Conservation (phyloP, 2,797 vertebrate species). For the Taeniopygia guttata region DNA sequence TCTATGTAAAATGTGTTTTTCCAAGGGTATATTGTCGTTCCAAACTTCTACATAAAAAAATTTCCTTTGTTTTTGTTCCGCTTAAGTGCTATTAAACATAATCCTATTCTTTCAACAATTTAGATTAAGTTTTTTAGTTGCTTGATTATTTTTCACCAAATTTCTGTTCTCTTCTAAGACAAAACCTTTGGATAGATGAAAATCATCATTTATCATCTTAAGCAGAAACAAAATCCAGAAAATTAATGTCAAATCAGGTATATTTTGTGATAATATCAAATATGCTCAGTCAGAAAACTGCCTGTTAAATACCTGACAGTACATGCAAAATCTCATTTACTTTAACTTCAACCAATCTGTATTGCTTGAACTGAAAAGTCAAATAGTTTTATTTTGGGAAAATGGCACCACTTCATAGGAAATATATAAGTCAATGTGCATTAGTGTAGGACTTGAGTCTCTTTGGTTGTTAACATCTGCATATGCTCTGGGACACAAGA, state of each 20-base stretch:
- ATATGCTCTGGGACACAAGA: not conserved
- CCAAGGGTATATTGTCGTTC: not conserved
- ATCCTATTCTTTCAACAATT: not conserved
- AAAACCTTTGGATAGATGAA: not conserved
- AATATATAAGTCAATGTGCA: not conserved
- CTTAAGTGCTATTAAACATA: not conserved
- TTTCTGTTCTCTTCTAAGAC: not conserved
- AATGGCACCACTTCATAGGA: not conserved
- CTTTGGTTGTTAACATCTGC: not conserved
- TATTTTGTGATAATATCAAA: not conserved
- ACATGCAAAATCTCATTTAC: not conserved
- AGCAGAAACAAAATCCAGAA: not conserved
- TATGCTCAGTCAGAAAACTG: not conserved
- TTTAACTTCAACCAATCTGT: not conserved
- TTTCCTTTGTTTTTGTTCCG: not conserved
- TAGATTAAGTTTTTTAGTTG: not conserved
- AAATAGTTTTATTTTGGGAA: not conserved
- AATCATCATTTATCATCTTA: not conserved
- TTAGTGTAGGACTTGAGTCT: not conserved
- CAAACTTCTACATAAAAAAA: not conserved
- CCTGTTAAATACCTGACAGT: not conserved
- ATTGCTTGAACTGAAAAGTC: not conserved
- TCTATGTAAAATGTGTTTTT: not conserved
- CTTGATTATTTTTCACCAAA: not conserved
- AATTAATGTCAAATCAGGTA: not conserved